A percentile compares a stretch with the other conserved stretches of the same genome.
Conservation (phyloP, 1,140 invertebrate genomes). For the Hirudo medicinalis region DNA sequence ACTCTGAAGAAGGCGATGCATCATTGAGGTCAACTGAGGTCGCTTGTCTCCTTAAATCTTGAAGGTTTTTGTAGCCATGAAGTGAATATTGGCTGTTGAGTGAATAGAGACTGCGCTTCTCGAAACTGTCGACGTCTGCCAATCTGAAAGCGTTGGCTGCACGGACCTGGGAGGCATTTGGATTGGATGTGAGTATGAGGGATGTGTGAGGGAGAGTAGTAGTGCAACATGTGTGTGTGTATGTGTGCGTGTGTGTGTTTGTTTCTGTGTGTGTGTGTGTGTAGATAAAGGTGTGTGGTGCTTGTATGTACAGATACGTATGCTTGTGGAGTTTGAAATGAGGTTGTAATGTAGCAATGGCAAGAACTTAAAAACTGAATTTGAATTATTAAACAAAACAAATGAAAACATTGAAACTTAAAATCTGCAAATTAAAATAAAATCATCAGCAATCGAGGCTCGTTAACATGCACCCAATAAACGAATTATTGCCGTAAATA, state of each 20-base stretch:
- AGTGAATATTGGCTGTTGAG: constrained; percentile 38
- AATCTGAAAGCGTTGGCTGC: constrained; percentile 98
- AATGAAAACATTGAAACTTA: too few species aligned
- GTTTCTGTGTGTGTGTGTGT: not conserved
- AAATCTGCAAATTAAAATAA: too few species aligned
- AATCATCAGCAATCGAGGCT: too few species aligned
- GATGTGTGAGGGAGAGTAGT: constrained; percentile 13
- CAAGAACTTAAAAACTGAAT: too few species aligned
- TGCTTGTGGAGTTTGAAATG: constrained; percentile 3
- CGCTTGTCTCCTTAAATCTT: constrained; percentile 18
- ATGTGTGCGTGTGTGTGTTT: not conserved
- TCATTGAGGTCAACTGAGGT: constrained; percentile 10
- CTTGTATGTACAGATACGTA: too few species aligned
- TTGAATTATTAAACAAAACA: too few species aligned
- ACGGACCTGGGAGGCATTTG: constrained; percentile 68
- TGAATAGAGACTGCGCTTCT: constrained; percentile 36
- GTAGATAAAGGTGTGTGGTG: too few species aligned
- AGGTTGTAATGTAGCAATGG: too few species aligned
- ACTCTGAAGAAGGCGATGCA: not conserved
- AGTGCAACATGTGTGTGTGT: not conserved
- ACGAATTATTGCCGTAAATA: too few species aligned
- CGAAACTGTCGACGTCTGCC: constrained; percentile 66
- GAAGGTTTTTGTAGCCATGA: constrained; percentile 27
- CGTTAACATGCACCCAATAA: too few species aligned
- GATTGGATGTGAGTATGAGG: constrained; percentile 26